Evolutionary conservation across 2,113 vertebrate genomes (phyloP).

Genomic region (Oriolus oriolus): DNA sequence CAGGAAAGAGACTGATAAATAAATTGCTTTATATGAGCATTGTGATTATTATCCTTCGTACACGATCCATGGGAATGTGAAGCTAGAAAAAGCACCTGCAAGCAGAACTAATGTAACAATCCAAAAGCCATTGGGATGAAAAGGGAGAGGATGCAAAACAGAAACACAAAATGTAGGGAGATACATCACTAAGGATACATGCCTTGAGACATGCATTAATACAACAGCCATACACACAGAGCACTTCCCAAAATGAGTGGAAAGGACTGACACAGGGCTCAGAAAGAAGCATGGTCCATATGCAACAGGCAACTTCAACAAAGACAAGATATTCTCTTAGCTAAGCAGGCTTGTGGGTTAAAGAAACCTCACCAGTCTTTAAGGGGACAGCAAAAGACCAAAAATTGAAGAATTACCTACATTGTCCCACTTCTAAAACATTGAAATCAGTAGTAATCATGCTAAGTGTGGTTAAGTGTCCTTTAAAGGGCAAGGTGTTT

Average conservation of each 20-base stretch:
- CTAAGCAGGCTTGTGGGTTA: not conserved
- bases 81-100: not conserved
- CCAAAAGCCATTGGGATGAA: not conserved
- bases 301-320: not conserved
- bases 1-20: not conserved
- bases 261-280: not conserved
- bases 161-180: not conserved
- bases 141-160: not conserved
- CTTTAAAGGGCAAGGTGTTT: not conserved
- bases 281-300: not conserved
- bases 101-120: not conserved
- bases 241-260: not conserved
- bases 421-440: not conserved
- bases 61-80: fast-evolving
- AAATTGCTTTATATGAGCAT: not conserved
- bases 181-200: not conserved
- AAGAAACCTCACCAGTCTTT: not conserved
- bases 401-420: not conserved
- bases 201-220: not conserved
- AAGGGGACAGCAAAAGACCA: not conserved
- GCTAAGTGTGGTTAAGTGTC: not conserved
- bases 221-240: not conserved
- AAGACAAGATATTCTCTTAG: not conserved
- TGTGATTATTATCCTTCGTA: not conserved
- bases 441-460: not conserved